Evolutionary conservation across 1,140 invertebrate species (phyloP).

Genomic region (Portunus trituberculatus): DNA sequence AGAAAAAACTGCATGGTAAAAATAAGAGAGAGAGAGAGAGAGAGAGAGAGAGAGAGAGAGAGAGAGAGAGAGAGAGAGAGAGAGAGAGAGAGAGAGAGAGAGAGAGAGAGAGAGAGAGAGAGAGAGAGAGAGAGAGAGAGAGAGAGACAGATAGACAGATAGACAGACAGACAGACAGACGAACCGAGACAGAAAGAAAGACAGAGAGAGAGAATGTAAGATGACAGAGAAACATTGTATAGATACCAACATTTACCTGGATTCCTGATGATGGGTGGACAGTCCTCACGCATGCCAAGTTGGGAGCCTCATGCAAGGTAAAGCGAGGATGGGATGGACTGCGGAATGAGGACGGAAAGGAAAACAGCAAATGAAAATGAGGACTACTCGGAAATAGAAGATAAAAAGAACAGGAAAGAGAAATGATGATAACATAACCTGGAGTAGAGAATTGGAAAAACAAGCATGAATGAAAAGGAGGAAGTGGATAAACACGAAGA

Average conservation of each 20-base stretch:
- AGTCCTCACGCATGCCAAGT: too few species aligned
- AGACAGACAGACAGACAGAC: background rate
- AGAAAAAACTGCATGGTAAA: background rate
- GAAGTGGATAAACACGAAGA: background rate
- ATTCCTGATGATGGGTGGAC: too few species aligned
- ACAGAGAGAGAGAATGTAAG: background rate
- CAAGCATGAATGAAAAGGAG: background rate
- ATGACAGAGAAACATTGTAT: too few species aligned
- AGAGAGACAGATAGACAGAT: background rate
- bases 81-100: background rate
- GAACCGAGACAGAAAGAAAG: background rate
- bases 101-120: background rate
- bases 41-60: background rate
- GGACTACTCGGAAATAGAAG: background rate
- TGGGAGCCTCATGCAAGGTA: too few species aligned
- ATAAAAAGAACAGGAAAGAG: background rate
- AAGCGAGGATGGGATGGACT: background rate
- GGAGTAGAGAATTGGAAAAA: background rate
- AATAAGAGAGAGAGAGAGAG: background rate
- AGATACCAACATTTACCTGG: too few species aligned
- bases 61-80: background rate
- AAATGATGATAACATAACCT: background rate
- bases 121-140: background rate
- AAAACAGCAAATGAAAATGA: background rate
- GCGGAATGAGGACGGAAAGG: background rate